These are phyloP conservation scores for Accipiter cooperii DNA, from an alignment of 2,113 vertebrate genomes.

Conservation along the genomic window DNA sequence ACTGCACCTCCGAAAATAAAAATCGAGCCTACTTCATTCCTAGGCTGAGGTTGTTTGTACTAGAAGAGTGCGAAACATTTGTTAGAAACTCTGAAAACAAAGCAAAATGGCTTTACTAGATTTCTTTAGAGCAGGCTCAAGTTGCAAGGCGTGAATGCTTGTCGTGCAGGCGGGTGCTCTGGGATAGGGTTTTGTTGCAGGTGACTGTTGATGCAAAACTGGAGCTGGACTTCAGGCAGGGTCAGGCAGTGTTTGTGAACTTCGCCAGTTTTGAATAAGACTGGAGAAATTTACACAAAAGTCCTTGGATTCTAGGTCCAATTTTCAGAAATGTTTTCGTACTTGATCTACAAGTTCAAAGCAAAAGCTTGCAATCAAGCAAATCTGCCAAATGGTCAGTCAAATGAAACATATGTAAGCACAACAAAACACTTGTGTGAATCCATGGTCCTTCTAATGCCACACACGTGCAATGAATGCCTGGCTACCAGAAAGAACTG, in stretches of 20 bases:
- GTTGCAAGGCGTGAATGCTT: neutral
- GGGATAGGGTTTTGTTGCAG: neutral
- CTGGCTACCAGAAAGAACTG: neutral
- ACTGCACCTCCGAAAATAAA: neutral
- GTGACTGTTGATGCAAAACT: neutral
- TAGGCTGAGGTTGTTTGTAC: neutral
- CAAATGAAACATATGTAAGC: neutral
- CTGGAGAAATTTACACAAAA: neutral
- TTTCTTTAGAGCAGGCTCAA: neutral
- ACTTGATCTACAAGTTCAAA: neutral
- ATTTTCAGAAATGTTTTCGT: neutral
- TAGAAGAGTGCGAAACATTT: neutral
- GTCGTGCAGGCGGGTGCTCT: neutral
- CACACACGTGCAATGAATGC: rapidly evolving
- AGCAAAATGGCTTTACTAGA: neutral
- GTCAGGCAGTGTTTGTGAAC: neutral
- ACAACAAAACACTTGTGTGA: neutral
- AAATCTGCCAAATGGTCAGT: neutral
- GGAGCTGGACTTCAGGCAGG: neutral
- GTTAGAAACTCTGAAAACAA: neutral
- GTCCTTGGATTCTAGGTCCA: neutral
- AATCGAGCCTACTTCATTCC: neutral
- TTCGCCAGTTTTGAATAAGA: neutral
- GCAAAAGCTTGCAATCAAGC: neutral
- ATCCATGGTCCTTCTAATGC: neutral